These are phyloP conservation scores for Dissostichus mawsoni DNA, from an alignment of 2,113 vertebrate genomes.

Conservation along the genomic window DNA sequence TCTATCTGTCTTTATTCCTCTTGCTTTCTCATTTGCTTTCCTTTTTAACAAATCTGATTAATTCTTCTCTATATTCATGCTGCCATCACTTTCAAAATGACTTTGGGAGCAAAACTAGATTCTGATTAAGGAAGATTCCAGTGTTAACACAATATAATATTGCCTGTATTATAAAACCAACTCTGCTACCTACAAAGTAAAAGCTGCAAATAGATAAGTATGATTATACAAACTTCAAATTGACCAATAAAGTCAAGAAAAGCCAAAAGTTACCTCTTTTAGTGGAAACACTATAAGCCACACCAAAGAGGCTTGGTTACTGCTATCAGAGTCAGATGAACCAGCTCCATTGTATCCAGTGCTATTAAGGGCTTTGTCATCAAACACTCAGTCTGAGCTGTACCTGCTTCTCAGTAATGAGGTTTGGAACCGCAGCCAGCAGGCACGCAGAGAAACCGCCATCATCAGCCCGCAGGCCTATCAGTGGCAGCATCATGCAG, in stretches of 20 bases:
- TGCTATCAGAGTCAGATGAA: slow-evolving; percentile 28
- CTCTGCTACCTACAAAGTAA: rapidly evolving
- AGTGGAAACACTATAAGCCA: background rate
- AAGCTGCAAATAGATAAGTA: background rate
- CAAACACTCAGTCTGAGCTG: slow-evolving; percentile 34
- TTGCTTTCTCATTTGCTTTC: background rate
- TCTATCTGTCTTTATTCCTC: background rate
- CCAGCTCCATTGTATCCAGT: slow-evolving; percentile 14
- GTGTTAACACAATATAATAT: background rate
- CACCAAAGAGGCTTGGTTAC: slow-evolving; percentile 8
- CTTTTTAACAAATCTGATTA: slow-evolving; percentile 23
- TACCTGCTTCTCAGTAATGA: slow-evolving; percentile 50
- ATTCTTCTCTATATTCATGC: background rate
- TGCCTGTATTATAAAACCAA: background rate
- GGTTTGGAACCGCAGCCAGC: slow-evolving; percentile 12
- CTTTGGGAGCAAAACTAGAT: background rate
- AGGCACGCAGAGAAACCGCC: slow-evolving; percentile 8
- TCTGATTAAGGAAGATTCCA: background rate
- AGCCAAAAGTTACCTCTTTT: background rate
- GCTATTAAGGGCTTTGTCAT: slow-evolving; percentile 20
- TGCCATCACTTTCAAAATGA: background rate
- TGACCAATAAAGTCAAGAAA: slow-evolving; percentile 6
- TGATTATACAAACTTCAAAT: background rate
- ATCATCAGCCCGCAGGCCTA: slow-evolving; percentile 30
- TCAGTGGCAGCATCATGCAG: slow-evolving; percentile 27